A percentile compares a stretch with the other conserved stretches of the same genome.
phyloP scores from a whole-genome alignment of 2,888 invertebrate species.

The Podotricha telesiphe region DNA sequence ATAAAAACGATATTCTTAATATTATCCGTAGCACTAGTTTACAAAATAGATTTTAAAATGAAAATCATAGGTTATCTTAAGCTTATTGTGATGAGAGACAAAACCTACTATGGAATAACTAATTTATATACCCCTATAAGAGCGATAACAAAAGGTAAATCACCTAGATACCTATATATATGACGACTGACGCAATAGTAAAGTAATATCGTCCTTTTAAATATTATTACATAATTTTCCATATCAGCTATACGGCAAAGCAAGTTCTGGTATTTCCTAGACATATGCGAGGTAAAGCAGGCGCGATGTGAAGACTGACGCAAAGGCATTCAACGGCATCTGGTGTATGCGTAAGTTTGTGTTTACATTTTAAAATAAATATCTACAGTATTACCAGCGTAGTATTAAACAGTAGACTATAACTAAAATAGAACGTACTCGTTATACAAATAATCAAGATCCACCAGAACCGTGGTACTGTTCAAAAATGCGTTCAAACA shows the following conservation, averaged over 20 bases:
- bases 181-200: background rate
- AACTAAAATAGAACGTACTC: conserved; percentile 32
- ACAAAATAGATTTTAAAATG: too few species aligned
- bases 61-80: too few species aligned
- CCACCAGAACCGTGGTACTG: conserved; percentile 22
- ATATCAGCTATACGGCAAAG: background rate
- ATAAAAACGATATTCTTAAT: too few species aligned
- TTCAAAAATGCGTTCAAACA: conserved; percentile 12
- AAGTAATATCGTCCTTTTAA: background rate
- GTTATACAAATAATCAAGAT: conserved; percentile 35
- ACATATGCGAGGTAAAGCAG: conserved; percentile 12
- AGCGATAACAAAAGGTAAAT: background rate
- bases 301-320: conserved; percentile 19
- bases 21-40: too few species aligned
- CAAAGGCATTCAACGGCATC: conserved; percentile 13
- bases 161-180: too few species aligned
- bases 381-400: conserved; percentile 7
- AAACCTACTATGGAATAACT: too few species aligned
- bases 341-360: conserved; percentile 14
- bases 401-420: conserved; percentile 28
- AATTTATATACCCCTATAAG: too few species aligned
- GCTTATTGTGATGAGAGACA: too few species aligned
- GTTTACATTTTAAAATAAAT: conserved; percentile 24
- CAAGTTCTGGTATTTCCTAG: conserved; percentile 17
- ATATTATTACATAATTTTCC: background rate